phyloP scores from a whole-genome alignment of 2,113 vertebrate species.

The Sisor rabdophorus region DNA sequence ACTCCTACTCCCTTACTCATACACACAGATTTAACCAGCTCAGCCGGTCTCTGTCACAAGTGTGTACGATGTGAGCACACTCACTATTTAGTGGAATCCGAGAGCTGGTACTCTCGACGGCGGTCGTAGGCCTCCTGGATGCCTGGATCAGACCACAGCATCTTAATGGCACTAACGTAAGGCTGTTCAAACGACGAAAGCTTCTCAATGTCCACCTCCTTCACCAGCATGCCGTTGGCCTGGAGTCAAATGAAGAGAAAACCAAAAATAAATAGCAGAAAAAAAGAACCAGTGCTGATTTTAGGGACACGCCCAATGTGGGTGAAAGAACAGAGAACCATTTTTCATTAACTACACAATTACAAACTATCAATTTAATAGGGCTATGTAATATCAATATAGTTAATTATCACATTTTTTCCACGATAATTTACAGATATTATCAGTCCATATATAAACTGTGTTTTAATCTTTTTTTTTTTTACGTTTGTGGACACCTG shows the following conservation, averaged over 20 bases:
- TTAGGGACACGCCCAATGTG: not conserved
- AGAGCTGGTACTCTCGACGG: slow-evolving; percentile 82
- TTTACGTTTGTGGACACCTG: no score
- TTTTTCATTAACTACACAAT: no score
- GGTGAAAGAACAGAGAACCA: not conserved
- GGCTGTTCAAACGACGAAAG: slow-evolving; percentile 68
- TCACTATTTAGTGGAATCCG: slow-evolving; percentile 86
- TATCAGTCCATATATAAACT: no score
- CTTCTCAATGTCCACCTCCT: slow-evolving; percentile 83
- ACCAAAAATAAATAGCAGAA: not conserved
- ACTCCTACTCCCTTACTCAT: not conserved
- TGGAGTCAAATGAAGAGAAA: slow-evolving; percentile 48
- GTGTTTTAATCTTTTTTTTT: no score
- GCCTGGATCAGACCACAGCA: slow-evolving; percentile 78
- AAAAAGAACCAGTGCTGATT: not conserved
- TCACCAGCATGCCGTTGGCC: slow-evolving; percentile 77
- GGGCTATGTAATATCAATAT: no score
- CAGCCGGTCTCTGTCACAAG: no score
- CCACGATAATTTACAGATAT: no score
- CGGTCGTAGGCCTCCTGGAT: slow-evolving; percentile 80
- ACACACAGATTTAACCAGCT: not conserved
- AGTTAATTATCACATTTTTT: no score
- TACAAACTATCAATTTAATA: no score
- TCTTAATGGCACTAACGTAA: slow-evolving; percentile 68
- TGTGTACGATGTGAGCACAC: slow-evolving; percentile 44